Evolutionary conservation across 2,797 vertebrate genomes (phyloP).

Genomic region (Diglossa cyanea): DNA sequence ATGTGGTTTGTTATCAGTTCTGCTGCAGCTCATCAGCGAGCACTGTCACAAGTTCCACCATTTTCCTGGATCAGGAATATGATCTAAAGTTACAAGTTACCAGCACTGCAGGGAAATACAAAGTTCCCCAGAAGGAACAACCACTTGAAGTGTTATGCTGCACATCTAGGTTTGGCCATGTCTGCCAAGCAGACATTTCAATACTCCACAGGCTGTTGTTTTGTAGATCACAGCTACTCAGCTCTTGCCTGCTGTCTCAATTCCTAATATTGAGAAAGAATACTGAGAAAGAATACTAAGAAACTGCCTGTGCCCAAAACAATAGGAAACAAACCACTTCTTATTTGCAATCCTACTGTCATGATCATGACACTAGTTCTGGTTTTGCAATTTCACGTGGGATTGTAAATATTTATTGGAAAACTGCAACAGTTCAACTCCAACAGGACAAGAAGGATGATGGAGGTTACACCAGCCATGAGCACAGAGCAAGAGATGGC

Average conservation of each 20-base stretch:
- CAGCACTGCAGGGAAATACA: background rate
- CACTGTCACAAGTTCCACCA: background rate
- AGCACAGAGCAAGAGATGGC: background rate
- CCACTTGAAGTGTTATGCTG: background rate
- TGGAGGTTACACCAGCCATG: background rate
- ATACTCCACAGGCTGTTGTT: background rate
- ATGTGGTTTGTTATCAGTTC: background rate
- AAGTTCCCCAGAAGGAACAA: background rate
- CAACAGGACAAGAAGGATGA: background rate
- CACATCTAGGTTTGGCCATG: background rate
- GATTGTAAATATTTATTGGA: background rate
- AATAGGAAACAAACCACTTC: background rate
- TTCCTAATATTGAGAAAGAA: background rate
- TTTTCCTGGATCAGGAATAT: background rate
- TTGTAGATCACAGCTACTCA: background rate
- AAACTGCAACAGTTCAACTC: background rate
- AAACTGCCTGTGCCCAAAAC: background rate
- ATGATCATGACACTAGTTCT: background rate
- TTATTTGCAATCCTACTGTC: background rate
- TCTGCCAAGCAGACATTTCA: background rate
- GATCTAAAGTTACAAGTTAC: background rate
- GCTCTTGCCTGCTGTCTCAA: background rate
- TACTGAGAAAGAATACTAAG: background rate
- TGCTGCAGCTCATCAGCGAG: rapidly evolving
- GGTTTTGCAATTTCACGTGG: background rate